Evolutionary conservation across 92 coral and sea anemone genomes (phyloP).

Genomic region (Epizoanthus stellaris): DNA sequence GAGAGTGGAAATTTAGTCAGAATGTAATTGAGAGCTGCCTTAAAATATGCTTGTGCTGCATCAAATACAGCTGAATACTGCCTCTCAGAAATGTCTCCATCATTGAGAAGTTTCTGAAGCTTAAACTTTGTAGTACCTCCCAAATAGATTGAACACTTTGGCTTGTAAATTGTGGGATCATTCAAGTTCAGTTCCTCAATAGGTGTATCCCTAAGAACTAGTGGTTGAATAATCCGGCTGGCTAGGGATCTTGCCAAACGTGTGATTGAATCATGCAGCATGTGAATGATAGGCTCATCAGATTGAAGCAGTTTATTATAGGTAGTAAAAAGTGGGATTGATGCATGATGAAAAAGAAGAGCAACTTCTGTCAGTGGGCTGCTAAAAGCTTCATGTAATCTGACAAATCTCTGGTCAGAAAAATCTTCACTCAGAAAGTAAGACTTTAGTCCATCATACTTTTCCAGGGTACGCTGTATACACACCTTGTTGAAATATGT

Average conservation of each 20-base stretch:
- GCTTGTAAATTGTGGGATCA: conserved; percentile 41
- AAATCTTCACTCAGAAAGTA: conserved; percentile 47
- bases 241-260: conserved; percentile 48
- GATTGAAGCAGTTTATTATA: conserved; percentile 51
- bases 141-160: conserved; percentile 17
- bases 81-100: conserved; percentile 56
- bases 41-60: conserved; percentile 25
- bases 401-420: conserved; percentile 34
- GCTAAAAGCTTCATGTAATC: conserved; percentile 26
- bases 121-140: conserved; percentile 64
- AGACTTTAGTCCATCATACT: conserved; percentile 45
- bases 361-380: conserved; percentile 26
- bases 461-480: conserved; percentile 35
- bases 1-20: conserved; percentile 36
- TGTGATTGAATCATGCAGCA: conserved; percentile 40
- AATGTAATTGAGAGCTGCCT: conserved; percentile 24
- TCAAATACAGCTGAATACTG: background rate
- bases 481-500: conserved; percentile 47
- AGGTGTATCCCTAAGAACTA: conserved; percentile 36
- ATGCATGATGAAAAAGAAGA: conserved; percentile 40
- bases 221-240: conserved; percentile 47
- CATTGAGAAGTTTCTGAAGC: conserved; percentile 56
- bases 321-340: conserved; percentile 43
- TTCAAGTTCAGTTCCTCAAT: conserved; percentile 39
- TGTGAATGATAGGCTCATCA: conserved; percentile 50